phyloP scores from a whole-genome alignment of 2,113 vertebrate species.

The Sarotherodon lohbergeri region DNA sequence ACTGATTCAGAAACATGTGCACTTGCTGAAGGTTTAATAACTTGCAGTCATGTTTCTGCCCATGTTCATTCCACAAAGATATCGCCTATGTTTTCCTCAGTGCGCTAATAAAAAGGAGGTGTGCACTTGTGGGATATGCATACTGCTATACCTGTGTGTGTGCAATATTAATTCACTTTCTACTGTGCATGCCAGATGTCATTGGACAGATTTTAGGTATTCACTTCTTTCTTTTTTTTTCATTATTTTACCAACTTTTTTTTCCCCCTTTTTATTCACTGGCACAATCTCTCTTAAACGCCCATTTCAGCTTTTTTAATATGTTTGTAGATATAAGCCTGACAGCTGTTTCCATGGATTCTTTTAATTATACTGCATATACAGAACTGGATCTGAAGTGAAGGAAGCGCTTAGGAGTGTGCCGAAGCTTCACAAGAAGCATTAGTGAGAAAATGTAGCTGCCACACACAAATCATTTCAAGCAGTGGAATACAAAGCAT shows the following conservation, averaged over 20 bases:
- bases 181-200: not conserved
- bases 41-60: not conserved
- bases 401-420: not conserved
- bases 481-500: not conserved
- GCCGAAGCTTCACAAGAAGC: not conserved
- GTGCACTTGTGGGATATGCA: not conserved
- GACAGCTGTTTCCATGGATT: not conserved
- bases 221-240: not conserved
- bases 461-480: not conserved
- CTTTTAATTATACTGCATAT: not conserved
- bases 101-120: constrained; percentile 26
- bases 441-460: not conserved
- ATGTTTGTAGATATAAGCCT: not conserved
- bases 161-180: constrained; percentile 55
- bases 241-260: not conserved
- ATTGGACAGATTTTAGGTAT: constrained; percentile 3
- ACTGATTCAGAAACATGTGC: not conserved
- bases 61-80: not conserved
- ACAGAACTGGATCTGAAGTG: not conserved
- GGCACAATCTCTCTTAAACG: constrained; percentile 8
- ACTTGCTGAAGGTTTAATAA: not conserved
- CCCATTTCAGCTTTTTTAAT: not conserved
- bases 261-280: not conserved
- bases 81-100: constrained; percentile 8
- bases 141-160: not conserved